Evolutionary conservation across 2,797 vertebrate genomes (phyloP), one percentile per base, ranked within the genome.

Genomic region (Potorous gilbertii): DNA sequence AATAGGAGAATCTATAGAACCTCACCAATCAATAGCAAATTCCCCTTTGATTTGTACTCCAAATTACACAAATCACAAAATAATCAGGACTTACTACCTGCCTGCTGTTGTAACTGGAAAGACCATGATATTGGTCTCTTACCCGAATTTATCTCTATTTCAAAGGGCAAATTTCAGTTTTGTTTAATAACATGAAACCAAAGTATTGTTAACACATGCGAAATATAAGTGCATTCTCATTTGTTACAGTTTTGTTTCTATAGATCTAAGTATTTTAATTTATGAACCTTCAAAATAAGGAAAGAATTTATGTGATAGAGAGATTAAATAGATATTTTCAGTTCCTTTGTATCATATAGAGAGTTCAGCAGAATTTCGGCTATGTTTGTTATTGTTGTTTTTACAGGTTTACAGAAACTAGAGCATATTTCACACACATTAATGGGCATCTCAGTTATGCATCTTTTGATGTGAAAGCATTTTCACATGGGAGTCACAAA

Each of bases 251-350:
- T 87, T 27, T 50, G 57, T 91, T 74, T 6, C 92, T 57, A 55
- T 8, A 8, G 92, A 94, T 54, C 90, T 87, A 62, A 46, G 31
- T 94, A 81, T 31, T 81, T 96, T 56, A 62, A 81, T 56, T 95
- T 93, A 56, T 56, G 87, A 97, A 12, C 89, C 55, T 96, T 96
- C 57, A 29, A 93, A 89, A 52, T 94, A 34, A 90, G 92, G 94
- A 31, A 89, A 93, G 46, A 66, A 55, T 50, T 90, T 81, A 46
- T 81, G 21, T 46, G 27, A 21, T 21, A 87, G 9, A 87, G 40
- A 81, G 74, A 50, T 50, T 46, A 81, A 81, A 27, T 81, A 27
- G 40, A 87, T 50, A 12, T 46, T 74, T 18, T 87, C 40, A 46
- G 24, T 87, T 50, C 12, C 74, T 27, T 87, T 87, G 40, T 50